These are phyloP conservation scores for Rhagologus leucostigma DNA, from an alignment of 2,113 vertebrate species.

Conservation along the genomic window DNA sequence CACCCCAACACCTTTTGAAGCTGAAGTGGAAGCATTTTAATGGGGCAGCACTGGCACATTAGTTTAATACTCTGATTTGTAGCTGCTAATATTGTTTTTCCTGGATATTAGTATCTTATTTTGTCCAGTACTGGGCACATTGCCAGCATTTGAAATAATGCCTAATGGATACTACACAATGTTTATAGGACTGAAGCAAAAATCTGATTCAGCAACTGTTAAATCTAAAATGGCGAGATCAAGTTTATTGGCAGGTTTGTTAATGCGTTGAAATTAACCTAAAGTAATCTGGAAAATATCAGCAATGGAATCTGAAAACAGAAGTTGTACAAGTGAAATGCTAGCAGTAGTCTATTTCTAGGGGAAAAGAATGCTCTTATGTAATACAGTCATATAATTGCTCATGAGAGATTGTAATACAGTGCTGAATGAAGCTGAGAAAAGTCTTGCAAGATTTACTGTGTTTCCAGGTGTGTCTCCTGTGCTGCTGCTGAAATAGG, in stretches of 20 bases:
- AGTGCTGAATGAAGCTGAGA: not conserved
- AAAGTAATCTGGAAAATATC: not conserved
- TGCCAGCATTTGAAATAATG: not conserved
- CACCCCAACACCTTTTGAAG: not conserved
- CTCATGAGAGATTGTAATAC: not conserved
- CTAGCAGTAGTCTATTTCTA: constrained; percentile 17
- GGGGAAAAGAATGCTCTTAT: not conserved
- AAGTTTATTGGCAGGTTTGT: not conserved
- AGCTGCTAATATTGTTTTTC: not conserved
- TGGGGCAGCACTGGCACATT: not conserved
- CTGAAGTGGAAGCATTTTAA: not conserved
- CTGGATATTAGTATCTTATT: not conserved
- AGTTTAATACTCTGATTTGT: not conserved
- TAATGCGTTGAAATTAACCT: not conserved
- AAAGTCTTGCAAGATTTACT: not conserved
- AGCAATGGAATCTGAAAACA: not conserved
- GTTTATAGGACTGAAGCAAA: not conserved
- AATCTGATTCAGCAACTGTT: not conserved
- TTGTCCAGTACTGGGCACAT: not conserved
- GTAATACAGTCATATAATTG: not conserved
- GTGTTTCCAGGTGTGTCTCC: not conserved
- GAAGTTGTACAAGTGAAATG: not conserved
- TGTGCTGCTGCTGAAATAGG: not conserved
- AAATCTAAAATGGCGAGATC: not conserved
- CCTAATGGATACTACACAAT: not conserved